A percentile compares a stretch with the other conserved stretches of the same genome.
Evolutionary conservation across 2,113 vertebrate genomes (phyloP).

Genomic region (Hystrix brachyura): DNA sequence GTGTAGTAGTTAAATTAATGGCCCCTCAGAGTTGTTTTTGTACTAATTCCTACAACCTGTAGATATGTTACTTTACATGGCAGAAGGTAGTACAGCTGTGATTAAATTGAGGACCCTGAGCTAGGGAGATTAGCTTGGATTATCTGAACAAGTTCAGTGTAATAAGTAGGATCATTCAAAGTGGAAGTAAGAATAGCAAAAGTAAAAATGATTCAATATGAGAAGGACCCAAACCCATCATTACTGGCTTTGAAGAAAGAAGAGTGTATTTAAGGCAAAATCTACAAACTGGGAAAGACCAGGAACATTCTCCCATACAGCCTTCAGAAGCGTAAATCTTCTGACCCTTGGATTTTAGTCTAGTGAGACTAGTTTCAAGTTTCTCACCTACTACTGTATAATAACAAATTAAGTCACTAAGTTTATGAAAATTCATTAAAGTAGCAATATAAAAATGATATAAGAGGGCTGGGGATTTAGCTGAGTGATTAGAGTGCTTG

Average conservation of each 20-base stretch:
- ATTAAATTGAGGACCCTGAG: not conserved
- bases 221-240: not conserved
- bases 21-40: not conserved
- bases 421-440: not conserved
- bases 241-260: not conserved
- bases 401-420: not conserved
- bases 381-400: not conserved
- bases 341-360: not conserved
- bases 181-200: not conserved
- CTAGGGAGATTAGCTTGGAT: not conserved
- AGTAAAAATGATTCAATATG: not conserved
- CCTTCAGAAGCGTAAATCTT: not conserved
- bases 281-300: not conserved
- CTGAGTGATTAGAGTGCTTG: too few species aligned
- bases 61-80: not conserved
- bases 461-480: not conserved
- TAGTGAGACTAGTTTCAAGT: not conserved
- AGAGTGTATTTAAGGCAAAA: not conserved
- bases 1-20: not conserved
- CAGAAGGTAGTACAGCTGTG: not conserved
- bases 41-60: not conserved
- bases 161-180: not conserved
- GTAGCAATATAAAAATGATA: not conserved
- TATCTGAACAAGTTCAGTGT: not conserved
- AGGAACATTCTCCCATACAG: not conserved